Percentiles rank a stretch among this genome's conserved stretches.
phyloP scores from a whole-genome alignment of 2,888 invertebrate species.

The Agapetus fuscipes region DNA sequence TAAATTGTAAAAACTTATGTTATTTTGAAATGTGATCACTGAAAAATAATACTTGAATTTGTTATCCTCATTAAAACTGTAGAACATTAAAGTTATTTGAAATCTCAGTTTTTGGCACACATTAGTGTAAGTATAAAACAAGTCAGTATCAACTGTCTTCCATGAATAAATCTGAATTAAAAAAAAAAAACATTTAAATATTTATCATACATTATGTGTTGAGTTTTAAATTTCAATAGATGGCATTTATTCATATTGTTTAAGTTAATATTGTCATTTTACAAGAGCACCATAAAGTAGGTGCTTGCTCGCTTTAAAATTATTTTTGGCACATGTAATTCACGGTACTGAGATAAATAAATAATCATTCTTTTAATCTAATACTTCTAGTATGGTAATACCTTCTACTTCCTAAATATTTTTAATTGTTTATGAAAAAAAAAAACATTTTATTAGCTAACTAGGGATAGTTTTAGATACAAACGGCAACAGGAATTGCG shows the following conservation, averaged over 20 bases:
- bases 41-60: too few relatives aligned
- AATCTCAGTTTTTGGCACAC: too few relatives aligned
- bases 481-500: too few relatives aligned
- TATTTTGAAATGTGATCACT: too few relatives aligned
- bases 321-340: constrained; percentile 18
- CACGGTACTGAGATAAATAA: constrained; percentile 18
- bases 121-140: too few relatives aligned
- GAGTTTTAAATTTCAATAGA: background rate
- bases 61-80: too few relatives aligned
- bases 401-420: constrained; percentile 13
- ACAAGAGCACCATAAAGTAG: constrained; percentile 5
- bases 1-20: too few relatives aligned
- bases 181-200: background rate
- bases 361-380: constrained; percentile 16
- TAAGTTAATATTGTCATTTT: constrained; percentile 16
- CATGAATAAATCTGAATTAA: too few relatives aligned
- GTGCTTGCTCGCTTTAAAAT: constrained; percentile 4
- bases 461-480: too few relatives aligned
- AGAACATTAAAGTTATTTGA: too few relatives aligned
- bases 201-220: background rate
- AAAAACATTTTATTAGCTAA: too few relatives aligned
- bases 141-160: constrained; percentile 9
- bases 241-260: background rate
- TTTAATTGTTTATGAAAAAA: background rate
- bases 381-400: constrained; percentile 14